Conservation (phyloP, 2,113 vertebrate species). For the Protomyctophum bolini region DNA sequence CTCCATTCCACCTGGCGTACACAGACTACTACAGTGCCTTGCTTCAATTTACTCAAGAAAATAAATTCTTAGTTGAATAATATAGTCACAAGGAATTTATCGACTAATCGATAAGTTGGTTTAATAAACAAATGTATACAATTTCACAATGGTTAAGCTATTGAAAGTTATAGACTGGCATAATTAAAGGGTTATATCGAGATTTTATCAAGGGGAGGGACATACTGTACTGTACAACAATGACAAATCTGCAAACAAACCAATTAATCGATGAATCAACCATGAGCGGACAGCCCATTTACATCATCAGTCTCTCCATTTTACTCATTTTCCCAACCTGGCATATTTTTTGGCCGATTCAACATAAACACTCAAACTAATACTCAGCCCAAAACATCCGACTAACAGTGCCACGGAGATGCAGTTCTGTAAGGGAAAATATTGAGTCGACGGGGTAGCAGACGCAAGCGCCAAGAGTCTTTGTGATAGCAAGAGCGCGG, state of each 20-base stretch:
- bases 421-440: conserved; percentile 70
- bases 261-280: no score
- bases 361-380: conserved; percentile 60
- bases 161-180: no score
- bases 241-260: no score
- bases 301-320: conserved; percentile 64
- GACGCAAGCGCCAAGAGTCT: conserved; percentile 74
- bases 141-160: no score
- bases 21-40: conserved; percentile 65
- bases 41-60: conserved; percentile 34
- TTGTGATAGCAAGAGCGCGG: conserved; percentile 77
- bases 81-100: no score
- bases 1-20: conserved; percentile 70
- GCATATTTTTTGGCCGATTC: conserved; percentile 67
- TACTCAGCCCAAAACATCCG: conserved; percentile 65
- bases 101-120: no score
- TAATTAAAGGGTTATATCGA: no score
- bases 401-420: conserved; percentile 59
- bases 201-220: no score
- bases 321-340: conserved; percentile 61
- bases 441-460: conserved; percentile 73
- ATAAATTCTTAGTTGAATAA: no score
- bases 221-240: no score
- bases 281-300: background rate
- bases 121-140: no score